Evolutionary conservation across 2,888 invertebrate species (phyloP), one percentile per base, ranked within the genome.

Genomic region (Nysson spinosus): DNA sequence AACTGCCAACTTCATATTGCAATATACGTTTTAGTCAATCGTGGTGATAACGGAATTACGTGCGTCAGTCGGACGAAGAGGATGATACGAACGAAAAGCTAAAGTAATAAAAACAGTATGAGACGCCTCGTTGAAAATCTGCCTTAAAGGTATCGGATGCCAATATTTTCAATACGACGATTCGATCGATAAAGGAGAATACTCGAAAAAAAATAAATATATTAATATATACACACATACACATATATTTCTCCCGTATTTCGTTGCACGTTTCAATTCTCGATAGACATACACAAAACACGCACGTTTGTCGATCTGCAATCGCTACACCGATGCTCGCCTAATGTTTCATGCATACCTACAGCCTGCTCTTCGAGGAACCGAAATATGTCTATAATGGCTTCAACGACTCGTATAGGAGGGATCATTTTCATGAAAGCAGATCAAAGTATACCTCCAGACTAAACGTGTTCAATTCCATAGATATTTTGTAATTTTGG

Each of bases 1-100:
- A 83, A 83, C 83, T 85, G 85, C 85, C 85, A 85, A 85, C 81
- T 80, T 83, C 80, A 81, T 83, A 83, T 83, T 83, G 71, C 73
- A 77, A 76, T 75, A 81, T 78, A 83, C 78, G 77, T 82, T 80
- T 78, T 82, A 82, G 80, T 82, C 80, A 81, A 81, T 83, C 83
- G 77, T 73, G 74, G 61, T 57, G 69, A 71, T 47, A 32, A 22
- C 35, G 43, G 16, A 47, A 52, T 37, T 20, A 43, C 26, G 26
- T 7, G 35, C 37, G 11, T 14, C 22, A 24, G 6, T 26, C 4
- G 20, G 17, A 34, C 3, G 34, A 7, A 5, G 11, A 34, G n/a
- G 17, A 12, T 4, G 9, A 47, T 32, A 32, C 5, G 3, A 11
- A 35, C 35, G 37, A 35, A 37, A 17, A 54, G 40, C n/a, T n/a